phyloP scores from a whole-genome alignment of 37 sponge, comb jelly and placozoan genomes.

The Lycopodina hypogea region DNA sequence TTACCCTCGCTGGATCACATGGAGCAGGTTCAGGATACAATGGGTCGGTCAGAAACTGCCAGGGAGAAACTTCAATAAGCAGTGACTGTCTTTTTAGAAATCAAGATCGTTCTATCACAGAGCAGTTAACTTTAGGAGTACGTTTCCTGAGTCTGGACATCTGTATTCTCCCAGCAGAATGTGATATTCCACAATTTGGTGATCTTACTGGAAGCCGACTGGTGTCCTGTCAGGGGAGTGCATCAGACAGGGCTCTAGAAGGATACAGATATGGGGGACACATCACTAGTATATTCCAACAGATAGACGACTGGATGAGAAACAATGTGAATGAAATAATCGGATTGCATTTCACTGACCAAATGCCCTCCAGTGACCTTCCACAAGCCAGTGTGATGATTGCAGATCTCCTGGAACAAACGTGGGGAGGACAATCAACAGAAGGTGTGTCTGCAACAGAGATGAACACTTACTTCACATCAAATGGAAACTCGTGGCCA shows the following conservation, averaged over 20 bases:
- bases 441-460: too few relatives aligned
- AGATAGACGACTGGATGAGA: conserved; percentile 41
- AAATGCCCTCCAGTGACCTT: neutral
- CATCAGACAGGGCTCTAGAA: neutral
- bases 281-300: neutral
- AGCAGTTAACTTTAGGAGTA: conserved; percentile 16
- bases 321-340: too few relatives aligned
- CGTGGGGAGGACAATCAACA: neutral
- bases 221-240: conserved; percentile 23
- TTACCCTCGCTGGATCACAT: conserved; percentile 37
- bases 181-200: conserved; percentile 6
- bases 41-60: neutral
- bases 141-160: too few relatives aligned
- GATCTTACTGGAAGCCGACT: neutral
- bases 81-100: conserved; percentile 10
- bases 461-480: too few relatives aligned
- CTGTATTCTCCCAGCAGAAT: conserved; percentile 10
- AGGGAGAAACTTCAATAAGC: neutral
- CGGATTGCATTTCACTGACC: conserved; percentile 8
- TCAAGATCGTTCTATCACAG: conserved; percentile 16
- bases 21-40: conserved; percentile 27
- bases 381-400: neutral
- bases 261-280: conserved; percentile 18
- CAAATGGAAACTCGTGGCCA: conserved; percentile 26
- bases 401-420: neutral